Evolutionary conservation across 37 sponge, comb jelly and placozoan genomes (phyloP).

Genomic region (Bolinopsis microptera): DNA sequence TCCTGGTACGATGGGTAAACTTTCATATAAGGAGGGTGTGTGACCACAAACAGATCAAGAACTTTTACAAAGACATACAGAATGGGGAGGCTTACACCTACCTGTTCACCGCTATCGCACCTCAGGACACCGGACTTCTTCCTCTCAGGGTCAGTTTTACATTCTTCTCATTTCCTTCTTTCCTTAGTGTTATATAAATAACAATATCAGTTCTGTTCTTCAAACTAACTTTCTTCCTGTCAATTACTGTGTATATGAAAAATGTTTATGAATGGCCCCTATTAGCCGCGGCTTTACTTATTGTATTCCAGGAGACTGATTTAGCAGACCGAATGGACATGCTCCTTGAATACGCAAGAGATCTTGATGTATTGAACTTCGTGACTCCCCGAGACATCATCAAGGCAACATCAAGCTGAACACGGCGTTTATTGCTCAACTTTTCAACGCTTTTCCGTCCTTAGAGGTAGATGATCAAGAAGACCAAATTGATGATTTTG

Average conservation of each 20-base stretch:
- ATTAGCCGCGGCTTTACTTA: too few species aligned
- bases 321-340: constrained; percentile 2
- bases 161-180: too few species aligned
- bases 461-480: constrained; percentile 20
- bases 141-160: constrained; percentile 9
- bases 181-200: too few species aligned
- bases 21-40: constrained; percentile 39
- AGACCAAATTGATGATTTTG: constrained; percentile 5
- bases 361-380: not conserved
- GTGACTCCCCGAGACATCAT: constrained; percentile 9
- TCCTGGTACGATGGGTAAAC: constrained; percentile 61
- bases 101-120: constrained; percentile 36
- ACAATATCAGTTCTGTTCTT: not conserved
- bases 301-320: not conserved
- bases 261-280: too few species aligned
- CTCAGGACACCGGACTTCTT: constrained; percentile 51
- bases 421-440: constrained; percentile 21
- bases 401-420: constrained; percentile 58
- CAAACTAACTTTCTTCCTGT: not conserved
- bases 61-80: constrained; percentile 59
- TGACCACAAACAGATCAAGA: constrained; percentile 25
- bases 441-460: constrained; percentile 42
- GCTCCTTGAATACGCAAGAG: not conserved
- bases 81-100: constrained; percentile 36
- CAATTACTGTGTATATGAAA: not conserved